Conservation (phyloP, 2,113 vertebrate genomes). For the Cercocebus atys region DNA sequence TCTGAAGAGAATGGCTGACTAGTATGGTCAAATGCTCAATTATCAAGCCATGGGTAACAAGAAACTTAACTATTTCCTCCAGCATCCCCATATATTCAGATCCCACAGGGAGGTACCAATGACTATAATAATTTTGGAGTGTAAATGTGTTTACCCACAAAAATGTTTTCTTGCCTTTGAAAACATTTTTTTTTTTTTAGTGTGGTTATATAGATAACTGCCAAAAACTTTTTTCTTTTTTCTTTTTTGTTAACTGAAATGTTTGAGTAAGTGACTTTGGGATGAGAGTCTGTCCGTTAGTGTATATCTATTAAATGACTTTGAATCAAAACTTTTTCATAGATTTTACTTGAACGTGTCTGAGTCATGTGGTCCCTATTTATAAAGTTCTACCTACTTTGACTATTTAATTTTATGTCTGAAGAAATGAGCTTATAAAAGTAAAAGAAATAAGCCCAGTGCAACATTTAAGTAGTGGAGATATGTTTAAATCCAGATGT, state of each 20-base stretch:
- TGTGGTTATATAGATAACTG: neutral
- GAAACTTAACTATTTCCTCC: neutral
- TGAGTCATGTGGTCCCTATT: neutral
- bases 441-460: neutral
- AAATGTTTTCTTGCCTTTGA: constrained; percentile 37
- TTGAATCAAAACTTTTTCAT: neutral
- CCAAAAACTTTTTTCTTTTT: neutral
- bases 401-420: neutral
- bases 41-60: neutral
- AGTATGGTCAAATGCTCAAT: neutral
- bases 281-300: neutral
- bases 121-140: neutral
- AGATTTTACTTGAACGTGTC: neutral
- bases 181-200: neutral
- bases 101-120: neutral
- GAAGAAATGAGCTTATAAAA: neutral
- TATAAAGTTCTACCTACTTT: neutral
- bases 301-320: neutral
- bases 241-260: neutral
- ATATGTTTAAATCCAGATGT: neutral
- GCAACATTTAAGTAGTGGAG: neutral
- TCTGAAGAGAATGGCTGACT: neutral
- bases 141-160: constrained; percentile 20
- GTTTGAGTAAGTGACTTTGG: neutral
- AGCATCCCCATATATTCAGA: neutral